Conservation (phyloP, 2,113 vertebrate species). For the Jacana jacana region DNA sequence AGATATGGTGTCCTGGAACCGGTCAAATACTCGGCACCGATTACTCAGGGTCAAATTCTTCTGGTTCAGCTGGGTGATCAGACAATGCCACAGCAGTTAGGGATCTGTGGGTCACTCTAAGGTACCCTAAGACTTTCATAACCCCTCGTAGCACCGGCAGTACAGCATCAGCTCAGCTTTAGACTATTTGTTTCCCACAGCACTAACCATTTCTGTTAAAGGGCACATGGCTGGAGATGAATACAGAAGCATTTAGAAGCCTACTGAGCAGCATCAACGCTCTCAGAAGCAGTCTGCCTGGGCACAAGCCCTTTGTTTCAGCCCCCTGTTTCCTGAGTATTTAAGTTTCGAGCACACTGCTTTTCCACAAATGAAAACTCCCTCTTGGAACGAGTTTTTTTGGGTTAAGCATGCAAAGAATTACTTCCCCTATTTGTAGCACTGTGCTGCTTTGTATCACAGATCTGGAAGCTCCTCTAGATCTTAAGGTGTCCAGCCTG, state of each 20-base stretch:
- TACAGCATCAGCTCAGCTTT: conserved; percentile 46
- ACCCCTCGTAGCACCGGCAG: background rate
- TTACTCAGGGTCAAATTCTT: conserved; percentile 93
- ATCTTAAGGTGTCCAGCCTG: conserved; percentile 8
- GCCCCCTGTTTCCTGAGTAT: conserved; percentile 31
- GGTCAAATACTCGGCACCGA: conserved; percentile 97
- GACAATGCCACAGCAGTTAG: conserved; percentile 42
- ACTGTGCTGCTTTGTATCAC: conserved; percentile 39
- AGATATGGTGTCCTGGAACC: conserved; percentile 95
- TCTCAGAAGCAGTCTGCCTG: conserved; percentile 25
- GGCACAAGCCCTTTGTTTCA: conserved; percentile 40
- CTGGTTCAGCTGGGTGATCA: conserved; percentile 89
- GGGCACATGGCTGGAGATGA: conserved; percentile 43
- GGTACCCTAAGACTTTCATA: conserved; percentile 38
- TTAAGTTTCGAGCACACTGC: conserved; percentile 22
- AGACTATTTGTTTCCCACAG: conserved; percentile 38
- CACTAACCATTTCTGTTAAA: conserved; percentile 37
- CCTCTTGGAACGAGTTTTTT: conserved; percentile 30
- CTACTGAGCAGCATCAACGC: background rate
- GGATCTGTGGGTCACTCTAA: conserved; percentile 23
- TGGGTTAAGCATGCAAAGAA: conserved; percentile 50
- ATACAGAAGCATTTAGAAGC: conserved; percentile 42
- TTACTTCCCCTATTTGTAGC: conserved; percentile 35
- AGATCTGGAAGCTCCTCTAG: conserved; percentile 48
- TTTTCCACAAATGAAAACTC: conserved; percentile 40